Evolutionary conservation across 2,113 vertebrate genomes (phyloP).

Genomic region (Hyperoodon ampullatus): DNA sequence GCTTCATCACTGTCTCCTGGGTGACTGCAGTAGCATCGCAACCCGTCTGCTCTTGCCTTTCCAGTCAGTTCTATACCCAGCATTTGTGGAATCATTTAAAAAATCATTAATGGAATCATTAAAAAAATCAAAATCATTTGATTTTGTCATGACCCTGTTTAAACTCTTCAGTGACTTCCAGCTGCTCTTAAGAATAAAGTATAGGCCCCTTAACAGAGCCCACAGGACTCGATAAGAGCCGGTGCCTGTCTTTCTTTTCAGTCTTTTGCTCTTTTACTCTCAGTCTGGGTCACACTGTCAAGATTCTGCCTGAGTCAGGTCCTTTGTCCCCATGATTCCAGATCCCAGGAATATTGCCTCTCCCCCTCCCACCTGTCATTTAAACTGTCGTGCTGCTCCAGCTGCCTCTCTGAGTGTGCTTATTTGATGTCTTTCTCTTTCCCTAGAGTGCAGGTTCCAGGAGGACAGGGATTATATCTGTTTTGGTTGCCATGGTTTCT

Average conservation of each 20-base stretch:
- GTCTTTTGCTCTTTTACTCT: background rate
- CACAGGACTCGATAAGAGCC: background rate
- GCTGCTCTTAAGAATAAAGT: background rate
- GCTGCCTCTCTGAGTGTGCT: background rate
- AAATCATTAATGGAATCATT: background rate
- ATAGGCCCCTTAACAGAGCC: background rate
- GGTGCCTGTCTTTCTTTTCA: background rate
- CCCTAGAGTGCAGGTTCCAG: background rate
- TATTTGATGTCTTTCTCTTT: background rate
- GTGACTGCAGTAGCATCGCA: background rate
- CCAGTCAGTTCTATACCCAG: background rate
- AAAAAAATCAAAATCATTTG: background rate
- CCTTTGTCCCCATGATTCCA: background rate
- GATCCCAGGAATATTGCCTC: background rate
- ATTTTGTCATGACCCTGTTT: background rate
- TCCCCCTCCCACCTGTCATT: background rate
- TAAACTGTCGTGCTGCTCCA: background rate
- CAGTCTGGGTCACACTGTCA: background rate
- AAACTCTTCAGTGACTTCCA: background rate
- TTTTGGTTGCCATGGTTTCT: background rate
- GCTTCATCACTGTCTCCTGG: background rate
- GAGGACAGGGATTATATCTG: background rate
- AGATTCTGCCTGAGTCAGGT: background rate
- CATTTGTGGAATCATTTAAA: background rate
- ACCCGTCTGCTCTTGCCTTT: background rate